Evolutionary conservation across 2,113 vertebrate genomes (phyloP).

Genomic region (Pheucticus melanocephalus): DNA sequence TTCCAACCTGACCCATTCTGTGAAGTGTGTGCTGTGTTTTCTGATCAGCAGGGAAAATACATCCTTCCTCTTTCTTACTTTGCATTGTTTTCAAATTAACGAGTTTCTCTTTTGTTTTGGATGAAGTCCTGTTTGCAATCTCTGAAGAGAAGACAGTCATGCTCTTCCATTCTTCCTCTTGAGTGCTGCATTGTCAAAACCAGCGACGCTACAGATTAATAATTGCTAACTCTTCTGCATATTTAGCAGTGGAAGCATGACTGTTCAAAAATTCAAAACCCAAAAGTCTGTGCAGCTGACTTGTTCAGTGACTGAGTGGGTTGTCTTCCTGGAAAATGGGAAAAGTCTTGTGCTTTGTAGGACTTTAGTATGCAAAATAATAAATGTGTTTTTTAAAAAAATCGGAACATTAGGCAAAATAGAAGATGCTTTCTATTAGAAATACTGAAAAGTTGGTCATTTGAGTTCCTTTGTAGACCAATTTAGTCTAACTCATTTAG

Average conservation of each 20-base stretch:
- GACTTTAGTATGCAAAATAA: neutral
- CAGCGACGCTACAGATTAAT: neutral
- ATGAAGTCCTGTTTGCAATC: rapidly evolving
- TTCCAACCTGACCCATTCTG: neutral
- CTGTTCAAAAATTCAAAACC: neutral
- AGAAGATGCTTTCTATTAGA: neutral
- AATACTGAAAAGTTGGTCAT: neutral
- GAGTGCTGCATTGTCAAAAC: neutral
- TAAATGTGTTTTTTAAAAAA: neutral
- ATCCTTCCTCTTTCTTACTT: neutral
- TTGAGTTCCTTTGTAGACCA: neutral
- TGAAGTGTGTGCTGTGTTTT: neutral
- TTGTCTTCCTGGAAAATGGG: neutral
- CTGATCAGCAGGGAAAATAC: neutral
- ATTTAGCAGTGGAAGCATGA: neutral
- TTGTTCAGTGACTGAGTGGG: neutral
- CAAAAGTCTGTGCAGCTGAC: neutral
- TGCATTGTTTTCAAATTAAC: neutral
- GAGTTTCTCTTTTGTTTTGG: neutral
- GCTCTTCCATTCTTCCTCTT: neutral
- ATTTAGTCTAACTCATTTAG: neutral
- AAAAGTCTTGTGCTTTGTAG: neutral
- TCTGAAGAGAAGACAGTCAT: neutral
- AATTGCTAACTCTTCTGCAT: neutral
- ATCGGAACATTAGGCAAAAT: rapidly evolving